A percentile compares a stretch with the other conserved stretches of the same genome.
Evolutionary conservation across 2,888 invertebrate genomes (phyloP).

Genomic region (Trypoxylon attenuatum): DNA sequence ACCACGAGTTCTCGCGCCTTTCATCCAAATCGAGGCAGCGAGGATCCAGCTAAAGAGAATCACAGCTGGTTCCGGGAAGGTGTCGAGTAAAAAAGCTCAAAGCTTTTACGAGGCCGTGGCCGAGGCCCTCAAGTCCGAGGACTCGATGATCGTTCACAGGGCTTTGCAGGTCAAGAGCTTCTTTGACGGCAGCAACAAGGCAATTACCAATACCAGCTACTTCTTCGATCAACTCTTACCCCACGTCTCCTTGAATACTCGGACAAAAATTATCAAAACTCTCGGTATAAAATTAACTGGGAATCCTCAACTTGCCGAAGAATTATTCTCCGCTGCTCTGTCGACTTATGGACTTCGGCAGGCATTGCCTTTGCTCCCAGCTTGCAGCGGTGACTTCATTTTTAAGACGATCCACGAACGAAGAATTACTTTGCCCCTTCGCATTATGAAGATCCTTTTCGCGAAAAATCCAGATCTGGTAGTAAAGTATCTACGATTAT

Average conservation of each 20-base stretch:
- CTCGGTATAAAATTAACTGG: slow-evolving; percentile 51
- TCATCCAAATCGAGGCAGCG: slow-evolving; percentile 57
- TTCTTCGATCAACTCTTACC: slow-evolving; percentile 60
- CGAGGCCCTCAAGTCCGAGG: slow-evolving; percentile 64
- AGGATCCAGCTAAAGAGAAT: slow-evolving; percentile 40
- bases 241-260: slow-evolving; percentile 55
- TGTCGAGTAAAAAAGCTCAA: not conserved
- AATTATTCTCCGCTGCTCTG: slow-evolving; percentile 55
- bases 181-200: slow-evolving; percentile 55
- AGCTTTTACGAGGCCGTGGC: slow-evolving; percentile 43
- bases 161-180: slow-evolving; percentile 64
- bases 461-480: slow-evolving; percentile 56
- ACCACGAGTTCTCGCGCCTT: slow-evolving; percentile 49
- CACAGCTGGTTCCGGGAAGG: not conserved
- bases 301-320: slow-evolving; percentile 48
- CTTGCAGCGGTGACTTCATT: slow-evolving; percentile 60
- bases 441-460: slow-evolving; percentile 38
- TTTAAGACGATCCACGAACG: slow-evolving; percentile 35
- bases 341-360: slow-evolving; percentile 49
- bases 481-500: slow-evolving; percentile 60
- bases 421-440: slow-evolving; percentile 38
- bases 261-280: slow-evolving; percentile 57
- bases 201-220: slow-evolving; percentile 53
- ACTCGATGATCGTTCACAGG: slow-evolving; percentile 54
- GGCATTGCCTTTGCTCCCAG: slow-evolving; percentile 57